Conservation (phyloP, 92 coral and sea anemone genomes). For the Pocillopora meandrina region DNA sequence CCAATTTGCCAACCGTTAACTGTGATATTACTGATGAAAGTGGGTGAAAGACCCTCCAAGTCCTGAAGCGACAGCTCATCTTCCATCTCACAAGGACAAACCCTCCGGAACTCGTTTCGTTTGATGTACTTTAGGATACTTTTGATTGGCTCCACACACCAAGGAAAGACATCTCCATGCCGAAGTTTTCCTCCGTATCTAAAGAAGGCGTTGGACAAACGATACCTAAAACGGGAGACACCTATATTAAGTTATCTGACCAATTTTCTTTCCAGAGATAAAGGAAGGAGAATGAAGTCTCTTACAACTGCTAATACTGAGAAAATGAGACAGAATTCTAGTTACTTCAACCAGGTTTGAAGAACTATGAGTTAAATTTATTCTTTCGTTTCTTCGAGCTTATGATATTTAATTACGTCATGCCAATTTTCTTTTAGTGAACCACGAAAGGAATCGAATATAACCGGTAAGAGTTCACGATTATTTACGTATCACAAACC, state of each 20-base stretch:
- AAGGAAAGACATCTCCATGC: constrained; percentile 29
- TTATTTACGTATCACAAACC: constrained; percentile 5
- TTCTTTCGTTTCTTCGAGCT: too few species aligned
- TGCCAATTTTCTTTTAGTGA: too few species aligned
- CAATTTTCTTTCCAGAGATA: neutral
- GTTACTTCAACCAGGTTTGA: too few species aligned
- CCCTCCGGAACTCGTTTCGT: neutral
- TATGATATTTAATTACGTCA: too few species aligned
- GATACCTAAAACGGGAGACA: constrained; percentile 2
- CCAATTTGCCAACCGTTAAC: constrained; percentile 53
- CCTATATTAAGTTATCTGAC: too few species aligned
- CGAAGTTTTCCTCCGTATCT: neutral
- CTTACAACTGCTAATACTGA: too few species aligned
- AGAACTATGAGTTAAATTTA: too few species aligned
- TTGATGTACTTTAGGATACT: too few species aligned
- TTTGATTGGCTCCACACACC: neutral
- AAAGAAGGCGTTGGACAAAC: constrained; percentile 32
- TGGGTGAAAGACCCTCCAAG: constrained; percentile 8
- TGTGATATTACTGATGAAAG: constrained; percentile 48
- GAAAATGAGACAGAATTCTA: too few species aligned
- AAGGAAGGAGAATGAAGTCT: too few species aligned
- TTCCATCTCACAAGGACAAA: neutral
- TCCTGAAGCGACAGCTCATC: neutral
- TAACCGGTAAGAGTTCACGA: neutral
- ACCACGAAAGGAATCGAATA: neutral